A percentile compares a stretch with the other conserved stretches of the same genome.
phyloP scores from a whole-genome alignment of 2,888 invertebrate species.

The Hyposoter didymator region DNA sequence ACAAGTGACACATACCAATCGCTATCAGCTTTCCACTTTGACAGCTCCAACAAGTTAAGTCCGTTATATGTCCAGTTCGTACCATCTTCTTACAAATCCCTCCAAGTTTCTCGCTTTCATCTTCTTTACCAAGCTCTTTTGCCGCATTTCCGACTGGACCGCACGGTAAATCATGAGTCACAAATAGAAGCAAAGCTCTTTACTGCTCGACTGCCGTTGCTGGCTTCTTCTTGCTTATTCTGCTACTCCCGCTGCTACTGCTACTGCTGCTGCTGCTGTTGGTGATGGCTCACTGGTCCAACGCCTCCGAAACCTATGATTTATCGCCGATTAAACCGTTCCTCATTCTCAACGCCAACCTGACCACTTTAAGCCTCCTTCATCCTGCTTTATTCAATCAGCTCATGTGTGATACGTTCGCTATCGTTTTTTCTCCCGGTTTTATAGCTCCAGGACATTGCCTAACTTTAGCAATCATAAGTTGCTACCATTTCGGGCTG shows the following conservation, averaged over 20 bases:
- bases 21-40: slow-evolving; percentile 37
- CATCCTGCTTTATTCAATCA: slow-evolving; percentile 24
- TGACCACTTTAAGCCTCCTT: slow-evolving; percentile 18
- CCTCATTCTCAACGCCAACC: slow-evolving; percentile 46
- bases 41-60: slow-evolving; percentile 6
- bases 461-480: neutral
- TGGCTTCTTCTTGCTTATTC: slow-evolving; percentile 29
- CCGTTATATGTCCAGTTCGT: neutral
- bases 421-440: neutral
- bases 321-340: slow-evolving; percentile 60
- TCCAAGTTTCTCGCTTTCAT: slow-evolving; percentile 33
- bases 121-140: slow-evolving; percentile 4
- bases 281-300: slow-evolving; percentile 35
- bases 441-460: slow-evolving; percentile 6
- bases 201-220: slow-evolving; percentile 24
- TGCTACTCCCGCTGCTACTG: slow-evolving; percentile 12
- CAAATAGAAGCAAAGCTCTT: slow-evolving; percentile 64
- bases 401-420: neutral
- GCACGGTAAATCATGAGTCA: slow-evolving; percentile 63
- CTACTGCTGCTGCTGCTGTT: slow-evolving; percentile 23
- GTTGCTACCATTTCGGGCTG: neutral
- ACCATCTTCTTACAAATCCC: slow-evolving; percentile 37
- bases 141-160: slow-evolving; percentile 29
- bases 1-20: slow-evolving; percentile 10
- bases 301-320: slow-evolving; percentile 59